Conservation (phyloP, 2,888 invertebrate species). For the Noctuana brunneofusca region DNA sequence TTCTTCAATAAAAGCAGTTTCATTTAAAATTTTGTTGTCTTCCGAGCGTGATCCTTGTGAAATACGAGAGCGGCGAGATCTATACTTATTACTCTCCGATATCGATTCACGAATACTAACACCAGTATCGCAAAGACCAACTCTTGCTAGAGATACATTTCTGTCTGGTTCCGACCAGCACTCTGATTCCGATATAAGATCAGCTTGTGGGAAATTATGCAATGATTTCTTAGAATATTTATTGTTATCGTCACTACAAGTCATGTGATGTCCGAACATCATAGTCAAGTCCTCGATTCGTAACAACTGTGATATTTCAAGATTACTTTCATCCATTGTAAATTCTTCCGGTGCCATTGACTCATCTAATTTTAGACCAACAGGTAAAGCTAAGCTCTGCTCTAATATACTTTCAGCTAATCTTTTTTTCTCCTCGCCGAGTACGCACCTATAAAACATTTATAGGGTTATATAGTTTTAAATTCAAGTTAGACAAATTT, state of each 20-base stretch:
- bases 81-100: slow-evolving; percentile 62
- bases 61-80: slow-evolving; percentile 69
- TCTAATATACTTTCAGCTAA: slow-evolving; percentile 76
- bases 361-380: slow-evolving; percentile 74
- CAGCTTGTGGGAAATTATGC: slow-evolving; percentile 61
- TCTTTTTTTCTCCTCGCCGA: slow-evolving; percentile 77
- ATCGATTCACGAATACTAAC: slow-evolving; percentile 54
- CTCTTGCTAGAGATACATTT: slow-evolving; percentile 90
- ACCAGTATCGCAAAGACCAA: slow-evolving; percentile 82
- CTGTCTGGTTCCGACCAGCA: slow-evolving; percentile 94
- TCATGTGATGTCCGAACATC: slow-evolving; percentile 75
- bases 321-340: slow-evolving; percentile 72
- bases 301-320: slow-evolving; percentile 72
- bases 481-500: slow-evolving; percentile 48
- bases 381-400: slow-evolving; percentile 75
- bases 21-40: slow-evolving; percentile 74
- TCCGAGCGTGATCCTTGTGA: slow-evolving; percentile 72
- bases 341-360: slow-evolving; percentile 74
- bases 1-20: slow-evolving; percentile 81
- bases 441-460: slow-evolving; percentile 66
- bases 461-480: not conserved
- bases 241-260: slow-evolving; percentile 58
- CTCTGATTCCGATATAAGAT: slow-evolving; percentile 87
- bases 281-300: slow-evolving; percentile 74
- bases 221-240: slow-evolving; percentile 51